A percentile compares a stretch with the other conserved stretches of the same genome.
These are phyloP conservation scores for Colossoma macropomum DNA, from an alignment of 2,113 vertebrate genomes.

Conservation along the genomic window DNA sequence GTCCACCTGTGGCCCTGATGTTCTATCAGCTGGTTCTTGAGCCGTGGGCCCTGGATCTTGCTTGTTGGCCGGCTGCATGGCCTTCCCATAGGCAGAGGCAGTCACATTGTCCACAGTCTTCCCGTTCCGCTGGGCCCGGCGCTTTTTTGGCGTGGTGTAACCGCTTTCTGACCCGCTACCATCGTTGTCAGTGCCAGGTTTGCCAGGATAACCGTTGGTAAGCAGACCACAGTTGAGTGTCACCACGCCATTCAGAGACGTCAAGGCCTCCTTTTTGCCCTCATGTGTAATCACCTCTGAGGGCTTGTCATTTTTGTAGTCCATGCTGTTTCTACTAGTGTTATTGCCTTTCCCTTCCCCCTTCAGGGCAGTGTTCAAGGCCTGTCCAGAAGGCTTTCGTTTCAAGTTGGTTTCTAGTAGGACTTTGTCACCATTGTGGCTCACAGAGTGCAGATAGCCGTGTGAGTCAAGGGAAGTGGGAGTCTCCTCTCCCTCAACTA, in stretches of 20 bases:
- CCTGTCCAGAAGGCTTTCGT: slow-evolving; percentile 69
- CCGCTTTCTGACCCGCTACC: slow-evolving; percentile 94
- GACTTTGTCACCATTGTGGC: slow-evolving; percentile 73
- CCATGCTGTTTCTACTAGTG: slow-evolving; percentile 90
- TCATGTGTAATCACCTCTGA: slow-evolving; percentile 83
- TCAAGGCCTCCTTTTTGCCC: slow-evolving; percentile 81
- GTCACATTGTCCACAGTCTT: slow-evolving; percentile 88
- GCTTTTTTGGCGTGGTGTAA: slow-evolving; percentile 93
- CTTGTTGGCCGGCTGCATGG: slow-evolving; percentile 83
- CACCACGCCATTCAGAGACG: slow-evolving; percentile 88
- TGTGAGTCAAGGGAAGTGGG: slow-evolving; percentile 65
- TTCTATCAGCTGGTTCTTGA: slow-evolving; percentile 82
- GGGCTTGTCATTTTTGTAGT: slow-evolving; percentile 89
- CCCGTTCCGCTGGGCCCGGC: slow-evolving; percentile 87
- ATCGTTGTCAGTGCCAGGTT: slow-evolving; percentile 86
- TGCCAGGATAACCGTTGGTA: slow-evolving; percentile 91
- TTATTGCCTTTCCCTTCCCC: slow-evolving; percentile 86
- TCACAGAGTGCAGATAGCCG: slow-evolving; percentile 67
- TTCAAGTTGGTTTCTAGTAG: slow-evolving; percentile 69
- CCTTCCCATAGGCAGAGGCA: slow-evolving; percentile 83
- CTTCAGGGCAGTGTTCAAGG: slow-evolving; percentile 75
- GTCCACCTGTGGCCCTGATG: slow-evolving; percentile 78
- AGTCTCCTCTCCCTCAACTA: slow-evolving; percentile 74
- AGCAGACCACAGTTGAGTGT: slow-evolving; percentile 83
- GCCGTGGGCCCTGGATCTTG: slow-evolving; percentile 83